Evolutionary conservation across 2,888 invertebrate species (phyloP), one percentile per base, ranked within the genome.

Genomic region (Leptopilina drosophilae): DNA sequence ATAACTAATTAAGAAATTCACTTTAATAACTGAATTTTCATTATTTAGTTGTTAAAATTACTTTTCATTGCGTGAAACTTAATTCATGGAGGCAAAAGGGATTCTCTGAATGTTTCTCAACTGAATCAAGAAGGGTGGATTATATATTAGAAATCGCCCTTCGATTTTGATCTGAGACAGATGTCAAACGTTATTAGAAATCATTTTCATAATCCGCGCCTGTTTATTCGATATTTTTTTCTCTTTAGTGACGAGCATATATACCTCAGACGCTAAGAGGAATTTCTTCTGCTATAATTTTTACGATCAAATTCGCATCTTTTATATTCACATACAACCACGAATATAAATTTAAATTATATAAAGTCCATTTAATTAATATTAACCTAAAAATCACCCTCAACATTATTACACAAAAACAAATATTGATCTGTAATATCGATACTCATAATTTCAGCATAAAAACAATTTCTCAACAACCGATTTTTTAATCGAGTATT

Each of bases 1-100:
- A 33, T 33, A 33, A 2, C 86, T 85, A 88, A 88, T 88, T 85
- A 85, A 87, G 83, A 82, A 69, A 69, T 69, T 69, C 26, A 33
- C 53, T 69, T 53, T 69, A 26, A 53, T 69, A 14, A 69, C 49
- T 20, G 14, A 14, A 33, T 53, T 15, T 8, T 53, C 53, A 26
- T 26, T 69, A 14, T 42, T 42, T 42, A 42, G 42, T 42, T 42
- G 42, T 42, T 8, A 42, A 42, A 42, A 8, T 8, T 42, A 7
- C 1, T 7, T 42, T 42, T 7, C 42, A 42, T 42, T 42, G 42
- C 42, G 8, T 42, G 42, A 42, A 42, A 42, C 42, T 7, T 5
- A 42, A 42, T 33, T 33, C 33, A 26, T 26, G 53, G 49, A 53
- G 14, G 69, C 26, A 53, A 14, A 26, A 12, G 73, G 56, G 73